Evolutionary conservation across 2,888 invertebrate species (phyloP).

Genomic region (Conus canariensis): DNA sequence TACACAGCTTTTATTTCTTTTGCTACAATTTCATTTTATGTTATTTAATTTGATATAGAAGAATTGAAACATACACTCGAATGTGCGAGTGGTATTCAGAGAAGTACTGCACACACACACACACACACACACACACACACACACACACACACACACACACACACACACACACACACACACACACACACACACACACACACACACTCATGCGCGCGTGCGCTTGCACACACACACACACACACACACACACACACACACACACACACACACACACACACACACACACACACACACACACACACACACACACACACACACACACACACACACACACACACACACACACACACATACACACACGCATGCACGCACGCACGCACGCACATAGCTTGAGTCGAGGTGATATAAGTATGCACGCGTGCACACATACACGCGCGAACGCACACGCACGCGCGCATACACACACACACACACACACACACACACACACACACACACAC

Average conservation of each 20-base stretch:
- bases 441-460: no score
- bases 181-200: neutral
- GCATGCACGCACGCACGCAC: neutral
- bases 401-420: no score
- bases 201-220: neutral
- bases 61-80: no score
- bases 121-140: neutral
- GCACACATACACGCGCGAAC: no score
- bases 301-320: conserved; percentile 9
- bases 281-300: conserved; percentile 18
- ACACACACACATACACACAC: conserved; percentile 14
- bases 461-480: conserved; percentile 1
- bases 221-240: neutral
- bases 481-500: no score
- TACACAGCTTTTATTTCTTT: no score
- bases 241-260: conserved; percentile 5
- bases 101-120: neutral
- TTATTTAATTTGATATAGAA: no score
- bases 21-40: no score
- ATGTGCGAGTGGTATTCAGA: no score
- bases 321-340: conserved; percentile 8
- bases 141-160: conserved; percentile 14
- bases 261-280: conserved; percentile 18
- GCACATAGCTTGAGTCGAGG: neutral
- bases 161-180: conserved; percentile 11